phyloP scores from a whole-genome alignment of 2,797 vertebrate genomes.

The Lacerta agilis region DNA sequence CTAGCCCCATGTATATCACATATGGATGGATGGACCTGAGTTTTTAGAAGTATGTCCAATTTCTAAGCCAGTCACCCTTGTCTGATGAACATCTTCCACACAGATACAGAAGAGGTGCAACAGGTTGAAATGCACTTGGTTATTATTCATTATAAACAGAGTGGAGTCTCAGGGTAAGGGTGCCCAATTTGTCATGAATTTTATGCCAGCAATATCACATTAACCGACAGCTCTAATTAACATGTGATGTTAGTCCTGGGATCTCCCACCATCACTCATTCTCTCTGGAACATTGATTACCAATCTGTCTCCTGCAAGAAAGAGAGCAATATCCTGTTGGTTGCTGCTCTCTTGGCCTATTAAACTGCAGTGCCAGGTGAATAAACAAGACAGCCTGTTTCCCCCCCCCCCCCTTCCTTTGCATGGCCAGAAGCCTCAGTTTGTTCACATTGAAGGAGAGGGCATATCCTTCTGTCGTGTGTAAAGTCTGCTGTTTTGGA shows the following conservation, averaged over 20 bases:
- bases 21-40: no score
- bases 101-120: background rate
- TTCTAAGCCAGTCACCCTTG: background rate
- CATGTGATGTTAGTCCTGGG: background rate
- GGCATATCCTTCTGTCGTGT: conserved; percentile 20
- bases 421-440: background rate
- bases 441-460: background rate
- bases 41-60: background rate
- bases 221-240: background rate
- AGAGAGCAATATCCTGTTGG: background rate
- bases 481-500: conserved; percentile 27
- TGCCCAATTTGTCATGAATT: background rate
- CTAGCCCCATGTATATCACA: no score
- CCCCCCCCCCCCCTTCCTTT: background rate
- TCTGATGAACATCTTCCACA: background rate
- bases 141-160: background rate
- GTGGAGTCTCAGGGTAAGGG: background rate
- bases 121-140: background rate
- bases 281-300: background rate
- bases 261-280: background rate
- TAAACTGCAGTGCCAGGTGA: conserved; percentile 5
- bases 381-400: background rate
- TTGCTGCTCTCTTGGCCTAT: background rate
- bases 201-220: background rate
- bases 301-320: background rate